These are phyloP conservation scores for Chorisops tibialis DNA, from an alignment of 2,888 invertebrate genomes.

Conservation along the genomic window DNA sequence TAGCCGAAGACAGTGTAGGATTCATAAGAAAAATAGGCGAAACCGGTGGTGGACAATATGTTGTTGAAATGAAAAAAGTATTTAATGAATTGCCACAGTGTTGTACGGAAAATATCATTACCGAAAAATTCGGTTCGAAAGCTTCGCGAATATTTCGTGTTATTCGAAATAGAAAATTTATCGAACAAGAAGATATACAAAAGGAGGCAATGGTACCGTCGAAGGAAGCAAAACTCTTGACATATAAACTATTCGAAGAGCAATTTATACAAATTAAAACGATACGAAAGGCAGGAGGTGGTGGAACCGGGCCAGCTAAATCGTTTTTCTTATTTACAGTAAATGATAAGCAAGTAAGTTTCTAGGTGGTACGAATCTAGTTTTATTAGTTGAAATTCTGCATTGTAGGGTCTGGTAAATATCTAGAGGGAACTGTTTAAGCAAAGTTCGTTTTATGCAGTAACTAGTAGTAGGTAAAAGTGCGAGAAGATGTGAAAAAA, in stretches of 20 bases:
- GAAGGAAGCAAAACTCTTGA: slow-evolving; percentile 86
- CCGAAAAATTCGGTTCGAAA: slow-evolving; percentile 81
- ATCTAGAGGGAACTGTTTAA: too few relatives aligned
- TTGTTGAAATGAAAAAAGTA: slow-evolving; percentile 69
- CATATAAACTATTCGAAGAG: slow-evolving; percentile 81
- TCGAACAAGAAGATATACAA: slow-evolving; percentile 90
- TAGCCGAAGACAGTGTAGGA: slow-evolving; percentile 74
- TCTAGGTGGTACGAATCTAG: too few relatives aligned
- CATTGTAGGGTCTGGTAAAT: too few relatives aligned
- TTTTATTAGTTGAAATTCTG: too few relatives aligned
- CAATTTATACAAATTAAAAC: slow-evolving; percentile 58
- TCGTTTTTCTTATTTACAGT: slow-evolving; percentile 75
- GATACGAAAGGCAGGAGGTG: slow-evolving; percentile 65
- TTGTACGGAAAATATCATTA: slow-evolving; percentile 72
- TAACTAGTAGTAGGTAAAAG: too few relatives aligned
- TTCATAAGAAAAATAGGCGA: slow-evolving; percentile 76
- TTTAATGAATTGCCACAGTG: slow-evolving; percentile 68
- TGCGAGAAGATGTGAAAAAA: too few relatives aligned
- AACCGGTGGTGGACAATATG: slow-evolving; percentile 78
- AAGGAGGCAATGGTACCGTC: slow-evolving; percentile 89
- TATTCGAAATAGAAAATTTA: slow-evolving; percentile 72
- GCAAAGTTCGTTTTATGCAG: too few relatives aligned
- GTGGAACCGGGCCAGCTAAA: slow-evolving; percentile 73
- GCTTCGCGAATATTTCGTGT: slow-evolving; percentile 85
- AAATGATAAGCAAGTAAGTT: slow-evolving; percentile 59